Conservation (phyloP, 2,888 invertebrate species). For the Rotaria macrura region DNA sequence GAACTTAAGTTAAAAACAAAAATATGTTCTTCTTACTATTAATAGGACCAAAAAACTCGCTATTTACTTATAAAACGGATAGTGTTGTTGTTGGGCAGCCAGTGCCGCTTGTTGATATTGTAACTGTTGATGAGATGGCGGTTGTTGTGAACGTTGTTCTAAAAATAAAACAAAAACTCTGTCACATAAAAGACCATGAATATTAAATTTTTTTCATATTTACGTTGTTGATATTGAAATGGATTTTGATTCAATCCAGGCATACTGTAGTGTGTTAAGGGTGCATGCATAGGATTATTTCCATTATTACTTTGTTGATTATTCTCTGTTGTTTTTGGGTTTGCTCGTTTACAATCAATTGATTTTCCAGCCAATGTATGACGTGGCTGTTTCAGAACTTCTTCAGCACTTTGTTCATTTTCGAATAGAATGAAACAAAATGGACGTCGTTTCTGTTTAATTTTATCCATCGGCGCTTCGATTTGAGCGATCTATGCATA, state of each 20-base stretch:
- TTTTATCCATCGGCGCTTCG: constrained; percentile 6
- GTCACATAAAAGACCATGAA: no score
- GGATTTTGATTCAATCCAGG: background rate
- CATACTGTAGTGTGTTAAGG: background rate
- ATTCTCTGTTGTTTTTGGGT: constrained; percentile 15
- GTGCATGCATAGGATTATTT: background rate
- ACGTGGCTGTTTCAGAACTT: background rate
- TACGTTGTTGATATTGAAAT: constrained; percentile 7
- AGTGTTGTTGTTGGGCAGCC: background rate
- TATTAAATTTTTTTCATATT: background rate
- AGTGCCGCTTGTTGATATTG: constrained; percentile 20
- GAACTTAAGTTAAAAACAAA: background rate
- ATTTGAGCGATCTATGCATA: background rate
- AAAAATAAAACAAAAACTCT: background rate
- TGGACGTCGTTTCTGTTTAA: background rate
- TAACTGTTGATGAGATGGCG: constrained; percentile 7
- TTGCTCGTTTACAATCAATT: background rate
- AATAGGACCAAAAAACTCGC: background rate
- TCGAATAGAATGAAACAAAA: constrained; percentile 20
- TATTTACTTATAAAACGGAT: background rate
- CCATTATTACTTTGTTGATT: background rate
- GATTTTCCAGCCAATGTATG: constrained; percentile 4
- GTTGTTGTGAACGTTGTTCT: constrained; percentile 13
- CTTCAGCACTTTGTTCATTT: constrained; percentile 13
- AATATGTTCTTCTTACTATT: no score